A percentile compares a stretch with the other conserved stretches of the same genome.
Evolutionary conservation across 2,113 vertebrate genomes (phyloP).

Genomic region (mouse (Mus musculus)): DNA sequence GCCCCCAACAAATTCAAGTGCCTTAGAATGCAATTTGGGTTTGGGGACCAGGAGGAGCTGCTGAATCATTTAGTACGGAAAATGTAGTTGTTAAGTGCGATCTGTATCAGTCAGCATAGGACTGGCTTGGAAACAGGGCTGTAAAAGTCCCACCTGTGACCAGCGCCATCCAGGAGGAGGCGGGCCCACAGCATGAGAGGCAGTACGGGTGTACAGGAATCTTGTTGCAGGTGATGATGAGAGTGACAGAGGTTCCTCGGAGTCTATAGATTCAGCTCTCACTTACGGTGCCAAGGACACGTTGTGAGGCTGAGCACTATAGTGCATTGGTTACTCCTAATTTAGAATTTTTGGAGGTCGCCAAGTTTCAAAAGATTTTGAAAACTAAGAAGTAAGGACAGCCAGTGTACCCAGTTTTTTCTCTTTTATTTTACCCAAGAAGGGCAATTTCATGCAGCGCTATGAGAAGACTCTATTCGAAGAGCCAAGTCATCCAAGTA

Average conservation of each 20-base stretch:
- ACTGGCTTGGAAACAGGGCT: neutral
- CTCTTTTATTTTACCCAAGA: neutral
- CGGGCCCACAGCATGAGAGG: neutral
- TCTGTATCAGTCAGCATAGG: neutral
- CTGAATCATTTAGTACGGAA: neutral
- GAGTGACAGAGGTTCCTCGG: neutral
- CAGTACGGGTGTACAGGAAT: neutral
- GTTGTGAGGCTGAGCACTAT: neutral
- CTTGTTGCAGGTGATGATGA: neutral
- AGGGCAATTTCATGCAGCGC: neutral
- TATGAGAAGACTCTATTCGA: neutral
- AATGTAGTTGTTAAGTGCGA: neutral
- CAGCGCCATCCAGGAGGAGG: neutral
- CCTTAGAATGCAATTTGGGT: neutral
- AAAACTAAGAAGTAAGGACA: neutral
- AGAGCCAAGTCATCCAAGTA: constrained; percentile 9
- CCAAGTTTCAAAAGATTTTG: neutral
- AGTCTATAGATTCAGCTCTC: neutral
- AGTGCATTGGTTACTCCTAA: neutral
- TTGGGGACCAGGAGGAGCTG: neutral
- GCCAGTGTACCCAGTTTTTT: neutral
- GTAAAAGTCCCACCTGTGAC: neutral
- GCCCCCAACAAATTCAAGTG: neutral
- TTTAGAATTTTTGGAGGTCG: neutral
- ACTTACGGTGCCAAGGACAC: neutral